Evolutionary conservation across 2,888 invertebrate species (phyloP), one percentile per base, ranked within the genome.

Genomic region (Encarsia formosa): DNA sequence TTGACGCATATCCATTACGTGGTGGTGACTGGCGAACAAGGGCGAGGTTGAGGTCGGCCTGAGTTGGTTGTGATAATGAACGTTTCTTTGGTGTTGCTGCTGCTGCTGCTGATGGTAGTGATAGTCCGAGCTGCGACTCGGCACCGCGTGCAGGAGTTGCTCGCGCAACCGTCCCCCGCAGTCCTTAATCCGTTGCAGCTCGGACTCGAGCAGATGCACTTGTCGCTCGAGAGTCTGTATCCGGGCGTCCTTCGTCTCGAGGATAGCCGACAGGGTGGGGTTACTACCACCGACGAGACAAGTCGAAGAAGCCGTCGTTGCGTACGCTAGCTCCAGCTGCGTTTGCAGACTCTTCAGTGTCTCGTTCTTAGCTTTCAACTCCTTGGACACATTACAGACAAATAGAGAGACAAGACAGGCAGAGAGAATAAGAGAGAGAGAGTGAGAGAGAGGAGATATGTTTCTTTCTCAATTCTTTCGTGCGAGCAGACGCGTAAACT

Each of bases 161-260:
- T 73, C 73, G 46, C 73, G 62, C 41, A 73, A 48, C 41, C 64
- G 67, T 43, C 74, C 74, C 8, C 74, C 70, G 61, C 71, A 69
- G 49, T 78, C 79, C 57, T 78, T 76, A 59, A 79, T 75, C 52
- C 81, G 78, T 61, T 80, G 79, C 75, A 90, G 78, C 79, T 88
- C 88, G 75, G 83, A 80, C 78, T 91, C 90, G 74, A 90, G 81
- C 73, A 88, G 78, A 65, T 81, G 81, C 65, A 91, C 83, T 77
- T 91, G 89, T 68, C 86, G 86, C 81, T 93, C 91, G 77, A 93
- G 81, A 61, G 87, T 88, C 71, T 86, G 83, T 76, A 92, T 90
- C 76, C 90, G 83, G 69, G 87, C 87, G 77, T 91, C 91, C 85
- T 91, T 86, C 66, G 87, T 87, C 79, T 87, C 87, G 78, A 88